These are phyloP conservation scores for Mamestra configurata DNA, from an alignment of 1,140 invertebrate species.

Conservation along the genomic window DNA sequence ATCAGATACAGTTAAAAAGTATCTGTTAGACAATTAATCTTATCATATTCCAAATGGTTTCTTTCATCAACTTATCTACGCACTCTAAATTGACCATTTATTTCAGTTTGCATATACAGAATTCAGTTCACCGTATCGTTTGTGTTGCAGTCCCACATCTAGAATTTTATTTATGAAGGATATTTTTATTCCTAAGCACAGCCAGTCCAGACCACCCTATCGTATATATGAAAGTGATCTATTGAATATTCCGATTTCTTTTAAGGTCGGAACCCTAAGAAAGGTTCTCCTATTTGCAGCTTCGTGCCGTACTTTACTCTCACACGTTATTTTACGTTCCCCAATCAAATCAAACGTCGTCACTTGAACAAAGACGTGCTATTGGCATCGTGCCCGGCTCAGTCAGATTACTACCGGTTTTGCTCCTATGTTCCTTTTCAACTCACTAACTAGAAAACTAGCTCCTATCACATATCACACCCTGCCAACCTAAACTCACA, in stretches of 20 bases:
- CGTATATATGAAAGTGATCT: not conserved
- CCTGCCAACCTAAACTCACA: no score
- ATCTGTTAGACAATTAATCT: slow-evolving; percentile 18
- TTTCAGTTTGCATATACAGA: not conserved
- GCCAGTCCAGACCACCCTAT: no score
- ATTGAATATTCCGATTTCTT: no score
- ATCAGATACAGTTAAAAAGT: not conserved
- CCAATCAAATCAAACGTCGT: slow-evolving; percentile 33
- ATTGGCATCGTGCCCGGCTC: slow-evolving; percentile 14
- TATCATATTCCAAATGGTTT: slow-evolving; percentile 27
- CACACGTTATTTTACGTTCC: slow-evolving; percentile 17
- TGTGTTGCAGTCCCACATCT: not conserved
- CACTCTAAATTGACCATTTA: slow-evolving; percentile 16
- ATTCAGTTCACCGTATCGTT: not conserved
- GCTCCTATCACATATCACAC: no score
- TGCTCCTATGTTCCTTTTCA: slow-evolving; percentile 12
- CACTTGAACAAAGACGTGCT: slow-evolving; percentile 36
- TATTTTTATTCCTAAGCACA: no score
- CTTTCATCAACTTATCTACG: slow-evolving; percentile 17
- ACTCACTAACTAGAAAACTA: no score
- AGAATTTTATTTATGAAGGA: not conserved
- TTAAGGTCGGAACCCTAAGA: no score
- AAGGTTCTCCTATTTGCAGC: no score
- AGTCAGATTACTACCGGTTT: slow-evolving; percentile 25
- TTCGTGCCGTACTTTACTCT: not conserved